Base-by-base conservation (phyloP, 2,113 vertebrate genomes). In the Astur gentilis region DNA sequence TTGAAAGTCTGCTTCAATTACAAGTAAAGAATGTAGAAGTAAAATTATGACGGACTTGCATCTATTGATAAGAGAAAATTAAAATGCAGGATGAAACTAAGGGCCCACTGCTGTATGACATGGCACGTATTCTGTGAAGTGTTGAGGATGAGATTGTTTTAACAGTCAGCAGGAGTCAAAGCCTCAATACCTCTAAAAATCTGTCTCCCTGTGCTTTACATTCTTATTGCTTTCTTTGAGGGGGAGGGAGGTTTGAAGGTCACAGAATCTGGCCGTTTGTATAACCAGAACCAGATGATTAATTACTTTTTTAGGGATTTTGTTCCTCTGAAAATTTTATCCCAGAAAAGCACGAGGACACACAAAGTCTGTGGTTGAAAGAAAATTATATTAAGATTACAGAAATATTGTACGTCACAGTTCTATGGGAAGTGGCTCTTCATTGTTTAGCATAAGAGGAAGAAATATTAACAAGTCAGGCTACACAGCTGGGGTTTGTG, bases 271-370 rank as follows among this genome's bases (percentile, higher is more conserved):
- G 67, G 62, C 75, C 26, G 67, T 86, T 93, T 83, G 22, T 5
- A 3, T 96, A 97, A 97, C 76, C 44, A 96, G 89, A 94, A 93
- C 78, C 97, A 97, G 93, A 96, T 95, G 94, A 96, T 91, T 91
- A 94, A 95, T 96, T 88, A 73, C 49, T 85, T 90, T 95, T 95
- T 90, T 23, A 73, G 67, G 50, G 47, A 61, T 64, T 93, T 94
- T 90, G 26, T 88, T 94, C 55, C 84, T 86, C 87, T 90, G 82
- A 95, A 94, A 93, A 75, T 65, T 91, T 87, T 80, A 91, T 87
- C 82, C 71, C 71, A 93, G 89, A 67, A 96, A 90, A 95, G 14
- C 83, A 80, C 0, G 2, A 92, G 75, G 64, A 86, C 50, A 60
- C 71, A 49, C 14, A 25, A 91, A 85, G 50, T 87, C 44, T 86